Conservation (phyloP, 2,113 vertebrate species). For the Myanophis thanlyinensis region DNA sequence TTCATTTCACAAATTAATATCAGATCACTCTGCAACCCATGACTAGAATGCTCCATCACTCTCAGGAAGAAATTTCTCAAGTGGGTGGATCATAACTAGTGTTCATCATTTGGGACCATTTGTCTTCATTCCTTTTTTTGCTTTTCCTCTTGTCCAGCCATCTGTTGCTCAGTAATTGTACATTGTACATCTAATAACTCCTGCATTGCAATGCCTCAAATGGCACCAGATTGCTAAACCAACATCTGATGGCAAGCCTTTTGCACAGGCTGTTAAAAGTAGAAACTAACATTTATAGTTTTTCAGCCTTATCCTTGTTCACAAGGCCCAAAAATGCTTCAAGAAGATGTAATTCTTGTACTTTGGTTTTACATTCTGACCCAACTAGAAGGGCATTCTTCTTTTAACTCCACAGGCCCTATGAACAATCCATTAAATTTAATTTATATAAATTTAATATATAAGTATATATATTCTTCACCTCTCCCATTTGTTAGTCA, state of each 20-base stretch:
- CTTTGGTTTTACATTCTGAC: background rate
- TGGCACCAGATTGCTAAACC: background rate
- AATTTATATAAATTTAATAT: too few species aligned
- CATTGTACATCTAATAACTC: background rate
- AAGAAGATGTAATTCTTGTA: background rate
- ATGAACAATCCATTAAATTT: background rate
- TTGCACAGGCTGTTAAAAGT: background rate
- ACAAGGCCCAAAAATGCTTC: background rate
- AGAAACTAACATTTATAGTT: background rate
- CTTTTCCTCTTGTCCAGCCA: background rate
- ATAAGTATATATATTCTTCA: too few species aligned
- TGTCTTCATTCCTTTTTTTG: background rate
- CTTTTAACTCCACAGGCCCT: background rate
- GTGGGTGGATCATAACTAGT: background rate
- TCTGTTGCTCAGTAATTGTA: background rate
- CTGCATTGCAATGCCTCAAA: background rate
- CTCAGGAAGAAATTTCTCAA: background rate
- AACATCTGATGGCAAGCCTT: background rate
- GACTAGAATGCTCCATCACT: background rate
- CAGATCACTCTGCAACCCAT: conserved; percentile 18
- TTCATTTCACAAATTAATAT: conserved; percentile 16
- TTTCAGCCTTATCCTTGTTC: background rate
- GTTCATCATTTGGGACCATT: background rate
- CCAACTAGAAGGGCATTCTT: background rate
- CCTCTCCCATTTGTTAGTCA: background rate